Evolutionary conservation across 30 jellyfish, hydroid and myxozoan genomes (phyloP).

Genomic region (Hydractinia symbiolongicarpus): DNA sequence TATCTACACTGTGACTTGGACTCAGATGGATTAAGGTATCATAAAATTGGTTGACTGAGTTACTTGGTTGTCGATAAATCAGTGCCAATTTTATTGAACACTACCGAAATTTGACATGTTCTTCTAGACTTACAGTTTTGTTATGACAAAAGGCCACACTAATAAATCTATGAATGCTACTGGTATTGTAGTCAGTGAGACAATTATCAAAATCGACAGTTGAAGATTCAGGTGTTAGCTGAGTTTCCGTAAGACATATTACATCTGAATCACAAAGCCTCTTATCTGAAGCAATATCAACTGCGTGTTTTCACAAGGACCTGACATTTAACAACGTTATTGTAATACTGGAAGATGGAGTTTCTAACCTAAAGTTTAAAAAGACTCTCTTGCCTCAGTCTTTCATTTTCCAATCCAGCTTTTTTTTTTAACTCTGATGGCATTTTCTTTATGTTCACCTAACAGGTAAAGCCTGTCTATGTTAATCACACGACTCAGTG

Average conservation of each 20-base stretch:
- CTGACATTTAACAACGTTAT: neutral
- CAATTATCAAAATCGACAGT: too few relatives aligned
- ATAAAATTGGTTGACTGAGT: too few relatives aligned
- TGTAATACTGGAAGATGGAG: neutral
- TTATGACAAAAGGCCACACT: too few relatives aligned
- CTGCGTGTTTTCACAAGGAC: neutral
- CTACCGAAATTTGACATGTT: too few relatives aligned
- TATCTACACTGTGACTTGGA: too few relatives aligned
- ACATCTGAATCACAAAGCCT: neutral
- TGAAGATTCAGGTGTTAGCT: neutral
- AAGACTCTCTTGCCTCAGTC: neutral
- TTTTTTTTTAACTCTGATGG: neutral
- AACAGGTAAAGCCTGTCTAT: conserved; percentile 1
- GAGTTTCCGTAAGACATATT: neutral
- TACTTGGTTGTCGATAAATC: too few relatives aligned
- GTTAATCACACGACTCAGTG: conserved; percentile 32
- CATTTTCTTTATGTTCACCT: neutral
- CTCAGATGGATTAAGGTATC: too few relatives aligned
- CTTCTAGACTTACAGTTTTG: too few relatives aligned
- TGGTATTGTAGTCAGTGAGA: too few relatives aligned
- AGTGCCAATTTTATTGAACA: too few relatives aligned
- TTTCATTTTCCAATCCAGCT: neutral
- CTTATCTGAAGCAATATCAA: neutral
- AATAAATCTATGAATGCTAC: too few relatives aligned
- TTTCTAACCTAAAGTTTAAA: neutral